phyloP scores from a whole-genome alignment of 2,888 invertebrate species.

The Podotricha telesiphe region DNA sequence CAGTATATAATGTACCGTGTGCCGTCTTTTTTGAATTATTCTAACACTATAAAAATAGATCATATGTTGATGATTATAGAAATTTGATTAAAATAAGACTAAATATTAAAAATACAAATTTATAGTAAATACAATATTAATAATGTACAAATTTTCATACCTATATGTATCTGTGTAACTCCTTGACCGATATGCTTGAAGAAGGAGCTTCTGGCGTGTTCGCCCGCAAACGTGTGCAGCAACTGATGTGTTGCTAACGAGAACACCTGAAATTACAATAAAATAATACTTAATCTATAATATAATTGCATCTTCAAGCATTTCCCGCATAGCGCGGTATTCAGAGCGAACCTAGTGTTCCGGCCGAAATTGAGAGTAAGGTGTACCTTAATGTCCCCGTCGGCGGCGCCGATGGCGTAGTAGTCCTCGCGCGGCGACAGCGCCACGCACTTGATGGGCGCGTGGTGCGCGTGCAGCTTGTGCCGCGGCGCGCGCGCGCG shows the following conservation, averaged over 20 bases:
- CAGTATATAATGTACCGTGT: no score
- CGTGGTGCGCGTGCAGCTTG: conserved; percentile 94
- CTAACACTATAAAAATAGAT: no score
- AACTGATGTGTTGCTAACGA: conserved; percentile 94
- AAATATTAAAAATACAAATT: no score
- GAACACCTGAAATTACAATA: conserved; percentile 89
- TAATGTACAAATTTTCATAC: conserved; percentile 50
- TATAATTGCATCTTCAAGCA: background rate
- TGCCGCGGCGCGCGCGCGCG: conserved; percentile 94
- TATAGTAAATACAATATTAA: no score
- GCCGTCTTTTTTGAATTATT: no score
- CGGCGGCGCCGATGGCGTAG: conserved; percentile 97
- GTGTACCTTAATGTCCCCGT: conserved; percentile 94
- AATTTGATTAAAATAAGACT: no score
- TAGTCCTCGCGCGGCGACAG: conserved; percentile 97
- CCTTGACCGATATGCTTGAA: conserved; percentile 99
- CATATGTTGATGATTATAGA: no score
- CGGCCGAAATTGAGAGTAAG: no score
- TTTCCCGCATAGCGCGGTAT: no score
- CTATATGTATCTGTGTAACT: conserved; percentile 96
- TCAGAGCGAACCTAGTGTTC: no score
- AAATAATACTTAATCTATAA: background rate
- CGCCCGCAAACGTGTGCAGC: conserved; percentile 94
- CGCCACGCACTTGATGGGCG: conserved; percentile 96
- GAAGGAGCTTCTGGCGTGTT: conserved; percentile 97